Evolutionary conservation across 2,797 vertebrate species (phyloP), one percentile per base, ranked within the genome.

Genomic region (Pseudochromis fuscus): DNA sequence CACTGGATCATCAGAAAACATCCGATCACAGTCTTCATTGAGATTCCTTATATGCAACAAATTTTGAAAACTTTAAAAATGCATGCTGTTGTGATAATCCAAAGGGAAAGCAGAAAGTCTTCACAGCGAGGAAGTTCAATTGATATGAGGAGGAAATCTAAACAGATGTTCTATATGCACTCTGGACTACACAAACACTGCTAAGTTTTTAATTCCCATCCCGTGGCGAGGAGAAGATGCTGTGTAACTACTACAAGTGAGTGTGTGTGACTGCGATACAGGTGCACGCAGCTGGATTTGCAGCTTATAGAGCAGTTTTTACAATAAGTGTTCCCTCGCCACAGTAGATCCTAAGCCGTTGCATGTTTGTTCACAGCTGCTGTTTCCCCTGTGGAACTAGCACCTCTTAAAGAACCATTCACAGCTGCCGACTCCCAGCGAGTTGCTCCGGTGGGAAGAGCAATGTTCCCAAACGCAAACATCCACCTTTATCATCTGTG

Each of bases 351-450:
- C 49, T 56, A 40, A 42, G 60, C 30, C 67, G 69, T 63, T 51
- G 23, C 42, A 25, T 35, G 59, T 68, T 63, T 77, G 50, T 63
- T 74, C 76, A 71, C 80, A 83, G 77, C 46, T 67, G 67, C 75
- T 71, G 59, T 44, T 68, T 85, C 86, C 81, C n/a, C 76, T 78
- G 53, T 72, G 79, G 78, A 81, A 75, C 76, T 64, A 45, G 44
- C 37, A 15, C 68, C 72, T 88, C 78, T 85, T 55, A 72, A 60
- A 85, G 58, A 62, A 64, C 64, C 63, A 21, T 77, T 90, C 51
- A 74, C 66, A 86, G 75, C 83, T 75, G 81, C 72, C 30, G 74
- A 86, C 75, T 84, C 81, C 77, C 60, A 65, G 48, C 3, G 16
- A 85, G 71, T 33, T 46, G 50, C 49, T 78, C 65, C 56, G 6